Percentiles rank a stretch among this genome's conserved stretches.
phyloP scores from a whole-genome alignment of 2,113 vertebrate genomes.

The Etia nguti region DNA sequence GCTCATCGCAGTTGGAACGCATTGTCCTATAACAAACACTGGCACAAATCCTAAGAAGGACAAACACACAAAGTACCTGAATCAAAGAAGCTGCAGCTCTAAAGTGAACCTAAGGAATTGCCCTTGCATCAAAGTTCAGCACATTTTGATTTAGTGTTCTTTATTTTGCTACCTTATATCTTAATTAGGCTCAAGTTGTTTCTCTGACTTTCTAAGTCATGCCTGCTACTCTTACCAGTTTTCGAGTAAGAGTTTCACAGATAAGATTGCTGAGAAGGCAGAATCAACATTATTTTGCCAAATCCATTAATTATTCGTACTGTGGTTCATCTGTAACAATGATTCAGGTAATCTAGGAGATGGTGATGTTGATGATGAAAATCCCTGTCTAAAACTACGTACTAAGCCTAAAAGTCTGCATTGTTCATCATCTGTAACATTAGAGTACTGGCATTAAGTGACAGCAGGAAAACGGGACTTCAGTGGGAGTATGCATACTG shows the following conservation, averaged over 20 bases:
- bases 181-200: neutral
- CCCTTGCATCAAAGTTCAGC: neutral
- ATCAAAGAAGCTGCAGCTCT: neutral
- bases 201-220: neutral
- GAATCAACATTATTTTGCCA: neutral
- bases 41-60: neutral
- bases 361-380: neutral
- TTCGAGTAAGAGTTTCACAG: neutral
- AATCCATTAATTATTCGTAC: neutral
- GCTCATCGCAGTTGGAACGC: neutral
- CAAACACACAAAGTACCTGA: neutral
- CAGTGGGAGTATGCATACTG: neutral
- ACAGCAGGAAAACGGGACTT: neutral
- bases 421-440: neutral
- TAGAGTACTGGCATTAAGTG: neutral
- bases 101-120: neutral
- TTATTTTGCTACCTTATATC: neutral
- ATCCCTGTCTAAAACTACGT: rapidly evolving
- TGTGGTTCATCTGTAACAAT: neutral
- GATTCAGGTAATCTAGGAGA: neutral
- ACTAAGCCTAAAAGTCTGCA: neutral
- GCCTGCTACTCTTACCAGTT: neutral
- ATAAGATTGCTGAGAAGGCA: neutral
- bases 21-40: neutral
- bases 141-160: neutral